Base-by-base conservation (phyloP, 2,113 vertebrate genomes). In the Sciurus niger region DNA sequence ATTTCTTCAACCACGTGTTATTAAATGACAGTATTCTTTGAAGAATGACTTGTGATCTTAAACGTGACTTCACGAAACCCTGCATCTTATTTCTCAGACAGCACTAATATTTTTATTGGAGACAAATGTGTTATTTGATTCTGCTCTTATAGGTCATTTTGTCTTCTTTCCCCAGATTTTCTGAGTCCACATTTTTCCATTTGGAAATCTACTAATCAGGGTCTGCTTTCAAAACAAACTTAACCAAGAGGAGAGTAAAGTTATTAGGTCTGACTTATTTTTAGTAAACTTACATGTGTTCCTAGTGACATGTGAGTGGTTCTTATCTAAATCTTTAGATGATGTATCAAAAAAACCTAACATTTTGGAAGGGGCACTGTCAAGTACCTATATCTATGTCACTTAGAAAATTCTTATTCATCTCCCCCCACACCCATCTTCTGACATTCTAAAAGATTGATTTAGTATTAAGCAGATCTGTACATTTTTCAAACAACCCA, bases 381-480 rank as follows among this genome's bases (percentile, higher is more conserved):
- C 37, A 93, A 91, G 9, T n/a, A 72, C 60, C 16, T 30, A 87
- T n/a, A 22, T 84, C 84, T 90, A 77, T 0, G 90, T 90, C 40
- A 90, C 18, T 55, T 82, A 87, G 46, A 94, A 87, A 85, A 92
- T 1, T 34, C 7, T 84, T 87, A 53, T 72, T 43, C 46, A 32
- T 51, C 87, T 22, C 37, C 86, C 14, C 77, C 84, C 78, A 37
- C 84, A 55, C 37, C 43, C 11, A 0, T 88, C 14, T 94, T 90
- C 20, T 37, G 48, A 94, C 40, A 92, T 70, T 37, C 8, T 86
- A 67, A 60, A 70, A 80, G 88, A 90, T 32, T 79, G 90, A 84
- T 78, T 93, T 85, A 63, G 79, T 63, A 89, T 92, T 79, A 88
- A 18, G 48, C 60, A 93, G 55, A 77, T 51, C 9, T 89, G 6